Evolutionary conservation across 1,140 invertebrate species (phyloP).

Genomic region (Heliconius congener): DNA sequence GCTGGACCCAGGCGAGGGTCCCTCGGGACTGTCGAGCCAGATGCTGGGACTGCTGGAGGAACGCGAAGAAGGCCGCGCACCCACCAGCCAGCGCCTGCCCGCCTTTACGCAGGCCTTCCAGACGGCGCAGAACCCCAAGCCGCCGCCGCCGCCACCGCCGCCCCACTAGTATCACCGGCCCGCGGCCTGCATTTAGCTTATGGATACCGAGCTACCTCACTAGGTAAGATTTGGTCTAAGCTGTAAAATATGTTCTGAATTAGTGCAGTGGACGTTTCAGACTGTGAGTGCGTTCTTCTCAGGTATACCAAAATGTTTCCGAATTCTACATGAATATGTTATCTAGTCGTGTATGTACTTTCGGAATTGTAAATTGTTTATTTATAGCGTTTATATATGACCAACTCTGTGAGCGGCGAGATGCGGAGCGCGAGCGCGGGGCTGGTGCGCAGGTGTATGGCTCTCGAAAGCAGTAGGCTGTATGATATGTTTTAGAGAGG

Average conservation of each 20-base stretch:
- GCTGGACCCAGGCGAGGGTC: slow-evolving; percentile 67
- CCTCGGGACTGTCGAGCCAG: slow-evolving; percentile 66
- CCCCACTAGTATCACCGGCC: slow-evolving; percentile 57
- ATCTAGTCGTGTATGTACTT: slow-evolving; percentile 81
- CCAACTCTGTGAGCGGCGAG: slow-evolving; percentile 71
- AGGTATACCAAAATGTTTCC: slow-evolving; percentile 79
- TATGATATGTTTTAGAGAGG: slow-evolving; percentile 80
- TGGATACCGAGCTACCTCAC: slow-evolving; percentile 73
- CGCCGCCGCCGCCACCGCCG: slow-evolving; percentile 74
- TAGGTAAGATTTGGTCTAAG: slow-evolving; percentile 75
- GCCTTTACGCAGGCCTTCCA: slow-evolving; percentile 78
- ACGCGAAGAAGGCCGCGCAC: slow-evolving; percentile 54
- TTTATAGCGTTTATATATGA: slow-evolving; percentile 74
- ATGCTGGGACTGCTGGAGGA: slow-evolving; percentile 67
- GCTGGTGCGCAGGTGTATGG: slow-evolving; percentile 54
- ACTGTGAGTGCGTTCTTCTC: slow-evolving; percentile 52
- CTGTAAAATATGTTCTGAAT: slow-evolving; percentile 64
- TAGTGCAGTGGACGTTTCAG: slow-evolving; percentile 49
- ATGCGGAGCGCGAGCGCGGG: slow-evolving; percentile 47
- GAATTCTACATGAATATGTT: slow-evolving; percentile 81
- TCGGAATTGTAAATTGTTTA: slow-evolving; percentile 80
- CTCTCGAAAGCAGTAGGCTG: slow-evolving; percentile 71
- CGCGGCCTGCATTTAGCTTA: slow-evolving; percentile 63
- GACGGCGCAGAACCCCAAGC: slow-evolving; percentile 76
- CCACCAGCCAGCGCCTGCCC: slow-evolving; percentile 64